These are phyloP conservation scores for Leucoraja ocellata DNA, from an alignment of 2,797 vertebrate genomes.

Conservation along the genomic window DNA sequence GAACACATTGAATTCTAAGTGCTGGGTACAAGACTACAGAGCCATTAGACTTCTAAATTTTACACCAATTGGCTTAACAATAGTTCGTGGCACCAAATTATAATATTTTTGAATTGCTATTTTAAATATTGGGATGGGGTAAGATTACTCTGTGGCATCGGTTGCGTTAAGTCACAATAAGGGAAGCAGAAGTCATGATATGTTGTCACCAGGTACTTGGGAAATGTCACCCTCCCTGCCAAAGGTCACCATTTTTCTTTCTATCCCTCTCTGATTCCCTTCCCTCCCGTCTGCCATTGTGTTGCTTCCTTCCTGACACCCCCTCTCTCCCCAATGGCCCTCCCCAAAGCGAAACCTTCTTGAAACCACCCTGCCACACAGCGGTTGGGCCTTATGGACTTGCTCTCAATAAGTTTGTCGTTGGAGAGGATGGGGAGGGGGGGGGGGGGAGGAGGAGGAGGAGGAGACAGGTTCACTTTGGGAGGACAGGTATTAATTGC, in stretches of 20 bases:
- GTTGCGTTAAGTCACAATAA: not conserved
- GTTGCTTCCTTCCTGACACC: not conserved
- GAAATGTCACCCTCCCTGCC: not conserved
- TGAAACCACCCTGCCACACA: no score
- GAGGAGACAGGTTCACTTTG: no score
- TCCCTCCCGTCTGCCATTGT: not conserved
- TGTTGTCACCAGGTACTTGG: not conserved
- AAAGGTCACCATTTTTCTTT: no score
- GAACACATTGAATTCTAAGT: conserved; percentile 44
- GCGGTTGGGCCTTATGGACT: no score
- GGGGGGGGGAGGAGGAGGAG: no score
- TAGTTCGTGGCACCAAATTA: conserved; percentile 21
- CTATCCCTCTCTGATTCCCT: no score
- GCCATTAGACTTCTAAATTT: conserved; percentile 29
- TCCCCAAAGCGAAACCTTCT: no score
- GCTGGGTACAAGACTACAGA: conserved; percentile 44
- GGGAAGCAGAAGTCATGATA: not conserved
- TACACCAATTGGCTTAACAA: conserved; percentile 32
- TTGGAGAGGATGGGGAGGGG: no score
- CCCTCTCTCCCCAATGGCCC: no score
- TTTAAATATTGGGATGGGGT: conserved; percentile 1
- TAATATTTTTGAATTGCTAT: conserved; percentile 10
- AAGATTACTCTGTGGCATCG: not conserved
- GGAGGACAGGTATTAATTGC: no score
- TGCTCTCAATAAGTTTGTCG: no score